Percentiles rank a stretch among this genome's conserved stretches.
These are phyloP conservation scores for Porites lutea DNA, from an alignment of 64 coral and sea anemone species.

Conservation along the genomic window DNA sequence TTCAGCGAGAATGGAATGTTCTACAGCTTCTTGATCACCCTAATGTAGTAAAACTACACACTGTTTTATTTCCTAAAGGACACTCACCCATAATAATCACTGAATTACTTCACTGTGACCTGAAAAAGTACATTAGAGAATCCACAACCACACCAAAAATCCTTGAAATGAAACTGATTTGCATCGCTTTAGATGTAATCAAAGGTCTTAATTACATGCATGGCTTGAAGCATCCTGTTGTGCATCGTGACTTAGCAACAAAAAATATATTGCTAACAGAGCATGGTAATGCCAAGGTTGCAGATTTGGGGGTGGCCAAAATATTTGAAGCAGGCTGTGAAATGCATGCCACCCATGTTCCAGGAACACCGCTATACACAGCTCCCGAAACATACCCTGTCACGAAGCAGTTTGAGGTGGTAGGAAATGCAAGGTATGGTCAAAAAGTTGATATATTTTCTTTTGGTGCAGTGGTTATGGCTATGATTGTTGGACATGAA, in stretches of 20 bases:
- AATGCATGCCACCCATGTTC: conserved; percentile 75
- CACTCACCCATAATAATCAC: conserved; percentile 84
- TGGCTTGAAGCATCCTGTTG: conserved; percentile 47
- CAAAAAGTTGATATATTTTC: conserved; percentile 90
- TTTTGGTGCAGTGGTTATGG: conserved; percentile 81
- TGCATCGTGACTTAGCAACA: conserved; percentile 80
- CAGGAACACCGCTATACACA: conserved; percentile 82
- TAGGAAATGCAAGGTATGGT: conserved; percentile 62
- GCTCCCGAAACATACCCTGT: conserved; percentile 86
- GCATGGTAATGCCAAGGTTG: conserved; percentile 82
- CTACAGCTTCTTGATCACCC: conserved; percentile 72
- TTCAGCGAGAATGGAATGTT: conserved; percentile 79
- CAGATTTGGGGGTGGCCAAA: conserved; percentile 88
- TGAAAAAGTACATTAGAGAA: conserved; percentile 62
- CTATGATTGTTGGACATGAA: conserved; percentile 85
- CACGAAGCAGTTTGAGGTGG: conserved; percentile 43
- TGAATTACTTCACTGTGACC: conserved; percentile 77
- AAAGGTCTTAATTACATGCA: conserved; percentile 88
- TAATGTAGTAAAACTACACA: conserved; percentile 79
- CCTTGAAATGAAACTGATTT: conserved; percentile 32
- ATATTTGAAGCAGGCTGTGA: conserved; percentile 72
- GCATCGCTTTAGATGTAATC: conserved; percentile 71
- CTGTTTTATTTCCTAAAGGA: conserved; percentile 66
- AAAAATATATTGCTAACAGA: conserved; percentile 84
- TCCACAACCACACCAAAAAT: conserved; percentile 75